Evolutionary conservation across 2,888 invertebrate species (phyloP).

Genomic region (Clivina fossor): DNA sequence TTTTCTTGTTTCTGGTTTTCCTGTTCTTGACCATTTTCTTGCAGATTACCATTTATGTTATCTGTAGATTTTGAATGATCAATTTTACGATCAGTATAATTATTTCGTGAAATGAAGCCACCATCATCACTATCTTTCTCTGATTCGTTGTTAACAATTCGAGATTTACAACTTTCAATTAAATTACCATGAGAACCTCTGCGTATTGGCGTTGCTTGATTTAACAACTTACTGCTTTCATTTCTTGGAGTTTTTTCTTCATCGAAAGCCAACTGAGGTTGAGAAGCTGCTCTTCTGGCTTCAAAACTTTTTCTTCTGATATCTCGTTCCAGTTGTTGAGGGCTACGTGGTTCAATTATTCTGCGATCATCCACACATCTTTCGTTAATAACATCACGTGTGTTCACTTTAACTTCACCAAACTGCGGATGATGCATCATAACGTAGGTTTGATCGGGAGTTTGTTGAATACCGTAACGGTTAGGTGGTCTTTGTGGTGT

Average conservation of each 20-base stretch:
- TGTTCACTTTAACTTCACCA: slow-evolving; percentile 35
- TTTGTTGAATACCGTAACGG: slow-evolving; percentile 41
- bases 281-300: slow-evolving; percentile 64
- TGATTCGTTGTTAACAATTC: slow-evolving; percentile 45
- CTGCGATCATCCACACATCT: slow-evolving; percentile 39
- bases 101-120: slow-evolving; percentile 59
- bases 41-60: slow-evolving; percentile 34
- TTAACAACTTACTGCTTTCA: slow-evolving; percentile 16
- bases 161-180: slow-evolving; percentile 50
- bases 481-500: slow-evolving; percentile 43
- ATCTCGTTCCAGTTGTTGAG: slow-evolving; percentile 65
- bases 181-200: slow-evolving; percentile 65
- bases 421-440: slow-evolving; percentile 41
- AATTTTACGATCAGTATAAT: slow-evolving; percentile 46
- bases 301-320: slow-evolving; percentile 61
- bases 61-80: slow-evolving; percentile 31
- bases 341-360: slow-evolving; percentile 58
- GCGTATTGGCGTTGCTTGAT: slow-evolving; percentile 45
- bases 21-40: slow-evolving; percentile 29
- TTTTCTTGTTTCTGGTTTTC: slow-evolving; percentile 35
- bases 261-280: slow-evolving; percentile 65
- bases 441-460: slow-evolving; percentile 45
- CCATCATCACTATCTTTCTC: slow-evolving; percentile 65
- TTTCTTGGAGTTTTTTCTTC: slow-evolving; percentile 45
- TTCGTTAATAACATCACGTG: slow-evolving; percentile 38